Conservation (phyloP, 2,888 invertebrate species). For the Macrostomum cliftonense region DNA sequence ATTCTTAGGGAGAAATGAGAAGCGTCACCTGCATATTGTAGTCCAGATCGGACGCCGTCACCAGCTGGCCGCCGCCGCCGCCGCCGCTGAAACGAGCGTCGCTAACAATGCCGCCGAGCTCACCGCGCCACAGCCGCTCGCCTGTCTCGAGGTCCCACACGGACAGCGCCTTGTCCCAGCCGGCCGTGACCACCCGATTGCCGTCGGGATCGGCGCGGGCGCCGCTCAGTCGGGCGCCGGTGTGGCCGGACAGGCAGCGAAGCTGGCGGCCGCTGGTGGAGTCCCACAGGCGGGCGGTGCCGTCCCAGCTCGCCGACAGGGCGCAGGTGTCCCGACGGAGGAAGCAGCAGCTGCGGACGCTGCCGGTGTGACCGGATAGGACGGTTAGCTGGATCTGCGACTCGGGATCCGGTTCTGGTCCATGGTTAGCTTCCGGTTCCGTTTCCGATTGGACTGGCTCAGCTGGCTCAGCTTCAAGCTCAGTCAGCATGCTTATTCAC, state of each 20-base stretch:
- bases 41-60: slow-evolving; percentile 28
- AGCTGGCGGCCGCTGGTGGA: background rate
- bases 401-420: too few species aligned
- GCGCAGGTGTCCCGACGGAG: background rate
- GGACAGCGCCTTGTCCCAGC: slow-evolving; percentile 27
- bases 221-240: too few species aligned
- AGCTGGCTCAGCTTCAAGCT: too few species aligned
- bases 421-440: too few species aligned
- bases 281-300: slow-evolving; percentile 4
- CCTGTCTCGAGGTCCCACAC: slow-evolving; percentile 28
- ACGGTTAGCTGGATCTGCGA: too few species aligned
- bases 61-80: slow-evolving; percentile 18
- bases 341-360: too few species aligned
- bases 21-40: slow-evolving; percentile 23
- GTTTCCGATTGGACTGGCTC: too few species aligned
- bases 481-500: too few species aligned
- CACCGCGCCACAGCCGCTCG: slow-evolving; percentile 25
- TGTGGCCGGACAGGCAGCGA: slow-evolving; percentile 1
- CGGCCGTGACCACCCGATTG: slow-evolving; percentile 19
- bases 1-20: too few species aligned
- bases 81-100: slow-evolving; percentile 26
- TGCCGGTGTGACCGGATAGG: too few species aligned
- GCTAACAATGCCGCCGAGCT: slow-evolving; percentile 26
- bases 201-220: too few species aligned
- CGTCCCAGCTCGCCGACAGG: slow-evolving; percentile 4